A percentile compares a stretch with the other conserved stretches of the same genome.
These are phyloP conservation scores for Sorex fumeus DNA, from an alignment of 2,113 vertebrate species.

Conservation along the genomic window DNA sequence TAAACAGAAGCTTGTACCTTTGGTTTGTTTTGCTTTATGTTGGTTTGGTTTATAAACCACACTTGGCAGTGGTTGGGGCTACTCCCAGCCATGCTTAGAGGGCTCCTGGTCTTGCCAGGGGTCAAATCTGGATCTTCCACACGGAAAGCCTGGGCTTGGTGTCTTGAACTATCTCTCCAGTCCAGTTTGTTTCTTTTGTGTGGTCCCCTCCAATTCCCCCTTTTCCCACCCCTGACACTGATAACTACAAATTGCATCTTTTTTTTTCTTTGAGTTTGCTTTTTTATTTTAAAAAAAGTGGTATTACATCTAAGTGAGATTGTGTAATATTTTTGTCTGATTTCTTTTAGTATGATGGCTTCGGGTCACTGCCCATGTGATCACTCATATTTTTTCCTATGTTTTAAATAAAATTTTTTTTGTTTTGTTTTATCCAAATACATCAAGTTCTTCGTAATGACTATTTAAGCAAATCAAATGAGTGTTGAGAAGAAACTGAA, in stretches of 20 bases:
- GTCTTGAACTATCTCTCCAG: too few relatives aligned
- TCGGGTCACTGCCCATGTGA: not conserved
- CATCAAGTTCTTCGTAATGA: constrained; percentile 11
- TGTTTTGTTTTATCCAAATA: not conserved
- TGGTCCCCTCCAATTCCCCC: not conserved
- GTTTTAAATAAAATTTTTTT: not conserved
- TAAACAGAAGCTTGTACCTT: not conserved
- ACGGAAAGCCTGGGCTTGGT: too few relatives aligned
- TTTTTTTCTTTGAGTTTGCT: not conserved
- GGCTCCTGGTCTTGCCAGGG: too few relatives aligned
- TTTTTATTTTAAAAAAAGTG: not conserved
- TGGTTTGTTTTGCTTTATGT: too few relatives aligned
- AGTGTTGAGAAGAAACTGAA: constrained; percentile 31
- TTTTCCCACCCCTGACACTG: too few relatives aligned
- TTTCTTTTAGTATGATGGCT: not conserved
- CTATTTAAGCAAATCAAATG: constrained; percentile 2
- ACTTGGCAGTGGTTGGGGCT: too few relatives aligned
- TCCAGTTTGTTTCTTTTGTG: not conserved
- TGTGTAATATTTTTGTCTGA: not conserved
- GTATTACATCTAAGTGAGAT: not conserved
- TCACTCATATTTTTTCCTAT: not conserved
- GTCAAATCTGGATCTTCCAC: too few relatives aligned
- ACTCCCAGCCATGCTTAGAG: too few relatives aligned
- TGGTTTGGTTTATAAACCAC: too few relatives aligned
- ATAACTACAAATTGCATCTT: not conserved